phyloP scores from a whole-genome alignment of 1,140 invertebrate genomes.

The Hycleus cichorii region DNA sequence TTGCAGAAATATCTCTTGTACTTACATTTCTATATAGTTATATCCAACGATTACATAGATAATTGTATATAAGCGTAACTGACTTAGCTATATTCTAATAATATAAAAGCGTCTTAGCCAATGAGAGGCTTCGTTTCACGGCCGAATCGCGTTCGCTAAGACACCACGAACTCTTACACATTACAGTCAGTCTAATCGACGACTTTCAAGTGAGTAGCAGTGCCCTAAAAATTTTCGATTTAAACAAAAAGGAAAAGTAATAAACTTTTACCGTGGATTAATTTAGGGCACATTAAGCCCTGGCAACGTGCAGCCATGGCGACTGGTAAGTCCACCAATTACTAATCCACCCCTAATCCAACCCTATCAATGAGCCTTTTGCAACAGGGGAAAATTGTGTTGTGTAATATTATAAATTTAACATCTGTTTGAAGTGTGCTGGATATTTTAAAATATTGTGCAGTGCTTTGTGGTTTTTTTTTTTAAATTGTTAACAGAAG shows the following conservation, averaged over 20 bases:
- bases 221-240: constrained; percentile 14
- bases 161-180: constrained; percentile 21
- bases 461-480: constrained; percentile 1
- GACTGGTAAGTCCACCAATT: constrained; percentile 25
- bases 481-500: not conserved
- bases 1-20: too few relatives aligned
- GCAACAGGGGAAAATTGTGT: not conserved
- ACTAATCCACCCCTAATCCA: not conserved
- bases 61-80: constrained; percentile 12
- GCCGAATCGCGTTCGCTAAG: constrained; percentile 20
- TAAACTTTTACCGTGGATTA: constrained; percentile 20
- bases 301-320: constrained; percentile 30
- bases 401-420: not conserved
- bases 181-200: constrained; percentile 29
- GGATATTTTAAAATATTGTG: not conserved
- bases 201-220: constrained; percentile 31
- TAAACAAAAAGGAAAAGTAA: too few relatives aligned
- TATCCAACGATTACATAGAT: too few relatives aligned
- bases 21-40: too few relatives aligned
- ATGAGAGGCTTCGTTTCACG: constrained; percentile 23
- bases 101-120: constrained; percentile 14
- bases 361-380: too few relatives aligned
- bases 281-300: constrained; percentile 26
- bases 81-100: constrained; percentile 21
- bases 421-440: constrained; percentile 1